Evolutionary conservation across 2,797 vertebrate genomes (phyloP).

Genomic region (Rallus crepitans): DNA sequence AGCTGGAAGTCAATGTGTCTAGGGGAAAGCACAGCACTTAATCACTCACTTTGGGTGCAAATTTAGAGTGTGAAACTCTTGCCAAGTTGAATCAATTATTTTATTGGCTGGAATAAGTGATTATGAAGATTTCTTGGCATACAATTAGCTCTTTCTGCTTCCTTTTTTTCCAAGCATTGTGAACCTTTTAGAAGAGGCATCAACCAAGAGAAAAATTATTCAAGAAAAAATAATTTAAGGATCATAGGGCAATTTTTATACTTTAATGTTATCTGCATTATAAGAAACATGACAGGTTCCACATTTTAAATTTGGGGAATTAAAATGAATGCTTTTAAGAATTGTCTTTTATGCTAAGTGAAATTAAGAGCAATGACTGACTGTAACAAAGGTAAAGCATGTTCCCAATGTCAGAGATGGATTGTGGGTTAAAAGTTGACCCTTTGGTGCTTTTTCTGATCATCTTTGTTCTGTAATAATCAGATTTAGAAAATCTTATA

Average conservation of each 20-base stretch:
- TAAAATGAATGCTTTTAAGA: constrained; percentile 33
- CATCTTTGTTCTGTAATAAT: constrained; percentile 18
- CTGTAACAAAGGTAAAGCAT: neutral
- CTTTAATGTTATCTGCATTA: neutral
- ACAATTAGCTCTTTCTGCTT: neutral
- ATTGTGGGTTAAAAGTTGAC: neutral
- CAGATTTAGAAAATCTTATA: constrained; percentile 7
- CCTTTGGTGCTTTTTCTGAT: neutral
- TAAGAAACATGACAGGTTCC: neutral
- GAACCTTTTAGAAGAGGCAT: constrained; percentile 37
- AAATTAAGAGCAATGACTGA: constrained; percentile 25
- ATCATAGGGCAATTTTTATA: neutral
- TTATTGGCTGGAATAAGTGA: constrained; percentile 46
- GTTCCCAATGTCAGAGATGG: neutral
- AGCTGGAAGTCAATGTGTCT: neutral
- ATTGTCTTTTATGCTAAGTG: constrained; percentile 10
- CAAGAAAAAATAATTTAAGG: constrained; percentile 13
- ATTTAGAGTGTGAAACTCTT: constrained; percentile 40
- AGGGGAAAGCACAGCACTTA: constrained; percentile 4
- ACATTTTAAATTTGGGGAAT: constrained; percentile 20
- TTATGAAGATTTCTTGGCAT: constrained; percentile 44
- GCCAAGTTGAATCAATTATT: constrained; percentile 50
- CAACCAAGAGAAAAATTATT: neutral
- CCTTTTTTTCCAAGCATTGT: neutral
- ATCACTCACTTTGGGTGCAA: constrained; percentile 35